Base-by-base conservation (phyloP, 2,113 vertebrate genomes). In the Picathartes gymnocephalus region DNA sequence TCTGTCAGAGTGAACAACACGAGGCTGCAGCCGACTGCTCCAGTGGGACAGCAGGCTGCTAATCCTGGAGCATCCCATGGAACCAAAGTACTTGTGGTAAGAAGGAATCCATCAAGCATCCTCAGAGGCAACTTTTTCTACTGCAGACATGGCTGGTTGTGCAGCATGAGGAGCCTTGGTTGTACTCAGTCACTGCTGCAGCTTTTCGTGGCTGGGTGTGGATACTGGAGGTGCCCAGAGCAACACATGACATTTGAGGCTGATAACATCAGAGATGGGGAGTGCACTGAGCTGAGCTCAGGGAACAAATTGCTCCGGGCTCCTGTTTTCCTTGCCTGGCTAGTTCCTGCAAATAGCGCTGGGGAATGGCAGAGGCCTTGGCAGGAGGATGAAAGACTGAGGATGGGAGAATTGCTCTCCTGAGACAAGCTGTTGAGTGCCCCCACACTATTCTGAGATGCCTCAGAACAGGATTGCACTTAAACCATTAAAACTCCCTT, bases 321-420 rank as follows among this genome's bases (percentile, higher is more conserved):
- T 35, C 28, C 86, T 44, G 40, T 81, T 91, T 87, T 72, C 88
- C 77, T 64, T 78, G 89, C 94, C 70, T 91, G 94, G 86, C 81
- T 81, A 40, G 50, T 57, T 86, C 35, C 62, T 61, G 69, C 5
- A 4, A 66, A 56, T 24, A 65, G 58, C 2, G 19, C 90, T 71
- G 1, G 11, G 37, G 45, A 76, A 70, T 8, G 19, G 62, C 14
- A 6, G 39, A 73, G 72, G 88, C 23, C 3, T 73, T 92, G 94
- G 96, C 92, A 91, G 83, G 13, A 61, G 77, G 69, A 83, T 86
- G 17, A 79, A 86, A 86, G 76, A 82, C 45, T 0, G 0, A 27
- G 76, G 51, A 40, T 62, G 28, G 51, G 60, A 79, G 88, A 74
- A 58, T 66, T 76, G 50, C 50, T 14, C 66, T 94, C 61, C 62